phyloP scores from a whole-genome alignment of 2,113 vertebrate species.

The Psittacula cyanocephala region DNA sequence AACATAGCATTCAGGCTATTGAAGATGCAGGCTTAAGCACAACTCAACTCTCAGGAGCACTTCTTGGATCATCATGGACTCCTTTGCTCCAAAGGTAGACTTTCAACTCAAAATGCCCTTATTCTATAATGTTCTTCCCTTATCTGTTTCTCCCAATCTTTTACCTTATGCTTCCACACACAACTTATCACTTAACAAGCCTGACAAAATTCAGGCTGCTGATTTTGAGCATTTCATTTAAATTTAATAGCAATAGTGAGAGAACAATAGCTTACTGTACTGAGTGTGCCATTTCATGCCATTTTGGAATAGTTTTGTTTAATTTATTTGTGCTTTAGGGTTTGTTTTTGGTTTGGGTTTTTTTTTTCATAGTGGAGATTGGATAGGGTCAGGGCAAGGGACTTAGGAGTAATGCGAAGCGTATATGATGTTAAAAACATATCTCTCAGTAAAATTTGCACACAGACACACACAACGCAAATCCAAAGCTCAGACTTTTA shows the following conservation, averaged over 20 bases:
- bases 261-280: not conserved
- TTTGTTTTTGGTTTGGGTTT: not conserved
- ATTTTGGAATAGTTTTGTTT: not conserved
- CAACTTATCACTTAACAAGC: not conserved
- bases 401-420: fast-evolving
- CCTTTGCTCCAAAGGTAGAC: not conserved
- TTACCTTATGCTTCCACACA: not conserved
- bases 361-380: not conserved
- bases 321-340: not conserved
- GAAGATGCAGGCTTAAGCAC: not conserved
- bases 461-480: not conserved
- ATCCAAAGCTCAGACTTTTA: not conserved
- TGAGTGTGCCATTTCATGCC: not conserved
- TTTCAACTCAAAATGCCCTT: not conserved
- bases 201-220: not conserved
- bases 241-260: not conserved
- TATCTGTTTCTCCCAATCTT: not conserved
- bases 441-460: not conserved
- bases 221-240: not conserved
- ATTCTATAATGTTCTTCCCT: not conserved
- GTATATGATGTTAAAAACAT: fast-evolving
- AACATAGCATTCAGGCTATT: not conserved
- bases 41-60: not conserved
- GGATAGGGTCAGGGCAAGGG: not conserved
- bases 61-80: not conserved